Conservation (phyloP, 2,797 vertebrate genomes). For the Sebastes umbrosus region DNA sequence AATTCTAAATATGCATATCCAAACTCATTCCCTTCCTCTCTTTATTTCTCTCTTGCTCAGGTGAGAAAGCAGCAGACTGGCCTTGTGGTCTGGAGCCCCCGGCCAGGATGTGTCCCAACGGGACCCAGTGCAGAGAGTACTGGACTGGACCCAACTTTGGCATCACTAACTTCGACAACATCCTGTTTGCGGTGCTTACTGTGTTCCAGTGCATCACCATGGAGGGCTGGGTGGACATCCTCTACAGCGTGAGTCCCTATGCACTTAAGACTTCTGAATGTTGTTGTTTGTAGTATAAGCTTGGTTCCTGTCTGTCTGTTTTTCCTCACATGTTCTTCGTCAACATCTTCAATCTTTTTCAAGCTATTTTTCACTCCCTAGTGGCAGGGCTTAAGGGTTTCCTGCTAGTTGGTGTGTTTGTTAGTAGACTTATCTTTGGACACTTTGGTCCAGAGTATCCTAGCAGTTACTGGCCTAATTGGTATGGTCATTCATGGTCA, state of each 20-base stretch:
- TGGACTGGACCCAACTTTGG: constrained; percentile 97
- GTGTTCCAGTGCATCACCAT: constrained; percentile 99
- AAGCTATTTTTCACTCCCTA: background rate
- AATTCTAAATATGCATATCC: background rate
- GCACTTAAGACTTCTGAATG: background rate
- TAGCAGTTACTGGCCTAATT: background rate
- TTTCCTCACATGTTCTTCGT: background rate
- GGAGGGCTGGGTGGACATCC: constrained; percentile 98
- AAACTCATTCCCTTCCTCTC: background rate
- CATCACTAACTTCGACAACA: constrained; percentile 99
- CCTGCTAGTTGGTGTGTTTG: background rate
- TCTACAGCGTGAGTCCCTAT: constrained; percentile 85
- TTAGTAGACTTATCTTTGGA: background rate
- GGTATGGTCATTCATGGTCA: background rate
- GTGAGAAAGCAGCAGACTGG: constrained; percentile 85
- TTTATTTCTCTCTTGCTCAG: constrained; percentile 59
- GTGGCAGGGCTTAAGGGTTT: background rate
- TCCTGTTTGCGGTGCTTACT: constrained; percentile 95
- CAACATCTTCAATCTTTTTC: background rate
- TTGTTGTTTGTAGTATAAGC: too few relatives aligned
- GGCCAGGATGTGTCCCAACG: constrained; percentile 86
- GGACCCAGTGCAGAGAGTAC: constrained; percentile 85
- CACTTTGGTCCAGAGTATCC: background rate
- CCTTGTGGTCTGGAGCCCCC: constrained; percentile 90
- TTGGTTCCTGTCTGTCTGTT: background rate